phyloP scores from a whole-genome alignment of 2,888 invertebrate genomes.

The Synanthedon myopaeformis region DNA sequence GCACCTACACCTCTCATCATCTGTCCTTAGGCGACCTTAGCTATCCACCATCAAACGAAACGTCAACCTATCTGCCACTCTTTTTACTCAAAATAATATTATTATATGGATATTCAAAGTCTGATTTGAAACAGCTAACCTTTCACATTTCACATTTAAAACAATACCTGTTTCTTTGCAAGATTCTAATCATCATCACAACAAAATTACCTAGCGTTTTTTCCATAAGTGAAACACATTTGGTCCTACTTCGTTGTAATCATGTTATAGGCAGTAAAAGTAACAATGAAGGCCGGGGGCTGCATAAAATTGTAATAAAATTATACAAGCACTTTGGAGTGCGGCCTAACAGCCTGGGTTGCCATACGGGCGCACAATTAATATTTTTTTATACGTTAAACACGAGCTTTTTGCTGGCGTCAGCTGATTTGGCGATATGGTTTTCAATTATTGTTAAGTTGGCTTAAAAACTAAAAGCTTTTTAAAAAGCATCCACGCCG shows the following conservation, averaged over 20 bases:
- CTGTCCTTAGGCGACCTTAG: no score
- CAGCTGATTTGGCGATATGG: conserved; percentile 1
- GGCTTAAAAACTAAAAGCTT: no score
- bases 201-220: background rate
- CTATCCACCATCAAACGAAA: no score
- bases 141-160: background rate
- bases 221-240: background rate
- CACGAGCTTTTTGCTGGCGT: background rate
- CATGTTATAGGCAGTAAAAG: conserved; percentile 7
- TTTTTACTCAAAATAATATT: no score
- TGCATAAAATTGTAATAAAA: conserved; percentile 31
- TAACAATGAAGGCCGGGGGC: conserved; percentile 10
- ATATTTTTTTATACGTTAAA: conserved; percentile 4
- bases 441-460: background rate
- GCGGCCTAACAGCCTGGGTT: conserved; percentile 17
- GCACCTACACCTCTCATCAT: no score
- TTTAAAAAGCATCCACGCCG: no score
- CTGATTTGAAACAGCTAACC: no score
- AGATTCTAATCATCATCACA: background rate
- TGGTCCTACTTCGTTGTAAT: conserved; percentile 1
- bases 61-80: no score
- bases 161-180: conserved; percentile 3
- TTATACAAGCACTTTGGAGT: conserved; percentile 28
- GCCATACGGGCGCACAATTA: conserved; percentile 8
- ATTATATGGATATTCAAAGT: no score